A percentile compares a stretch with the other conserved stretches of the same genome.
These are phyloP conservation scores for Acipenser oxyrinchus DNA, from an alignment of 2,797 vertebrate genomes.

Conservation along the genomic window DNA sequence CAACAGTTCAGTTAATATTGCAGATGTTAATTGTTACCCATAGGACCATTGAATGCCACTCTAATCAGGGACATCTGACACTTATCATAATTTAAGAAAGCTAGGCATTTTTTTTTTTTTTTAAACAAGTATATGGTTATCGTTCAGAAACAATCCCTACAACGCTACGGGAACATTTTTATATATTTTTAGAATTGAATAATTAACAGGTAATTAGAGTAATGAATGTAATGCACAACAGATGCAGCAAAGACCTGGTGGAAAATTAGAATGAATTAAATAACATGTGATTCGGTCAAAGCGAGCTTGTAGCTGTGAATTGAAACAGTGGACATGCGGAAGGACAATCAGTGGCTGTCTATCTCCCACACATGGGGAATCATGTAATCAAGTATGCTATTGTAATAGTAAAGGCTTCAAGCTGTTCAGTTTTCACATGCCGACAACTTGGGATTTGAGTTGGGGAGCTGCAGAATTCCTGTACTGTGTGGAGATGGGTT, in stretches of 20 bases:
- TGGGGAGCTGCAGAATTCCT: slow-evolving; percentile 35
- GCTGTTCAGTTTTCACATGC: slow-evolving; percentile 49
- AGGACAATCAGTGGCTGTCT: slow-evolving; percentile 41
- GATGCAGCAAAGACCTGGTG: slow-evolving; percentile 57
- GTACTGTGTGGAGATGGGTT: slow-evolving; percentile 7
- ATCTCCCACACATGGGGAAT: slow-evolving; percentile 33
- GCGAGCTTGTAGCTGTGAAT: slow-evolving; percentile 43
- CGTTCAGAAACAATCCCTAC: slow-evolving; percentile 45
- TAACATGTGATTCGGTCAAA: slow-evolving; percentile 45
- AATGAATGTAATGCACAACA: slow-evolving; percentile 46
- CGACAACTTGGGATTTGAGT: slow-evolving; percentile 33
- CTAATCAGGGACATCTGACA: slow-evolving; percentile 30
- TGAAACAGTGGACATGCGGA: slow-evolving; percentile 47
- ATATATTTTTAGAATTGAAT: slow-evolving; percentile 50
- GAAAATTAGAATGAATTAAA: slow-evolving; percentile 51
- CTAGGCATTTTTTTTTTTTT: slow-evolving; percentile 13
- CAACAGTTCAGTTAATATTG: slow-evolving; percentile 11
- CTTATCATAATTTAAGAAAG: slow-evolving; percentile 19
- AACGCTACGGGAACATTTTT: slow-evolving; percentile 35
- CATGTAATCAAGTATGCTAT: slow-evolving; percentile 51
- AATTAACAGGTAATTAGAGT: slow-evolving; percentile 66
- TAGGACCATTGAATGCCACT: slow-evolving; percentile 16
- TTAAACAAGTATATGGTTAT: slow-evolving; percentile 40
- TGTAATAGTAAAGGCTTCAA: slow-evolving; percentile 42
- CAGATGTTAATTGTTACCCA: slow-evolving; percentile 27